Conservation (phyloP, 2,797 vertebrate species). For the Darevskia nairensis region DNA sequence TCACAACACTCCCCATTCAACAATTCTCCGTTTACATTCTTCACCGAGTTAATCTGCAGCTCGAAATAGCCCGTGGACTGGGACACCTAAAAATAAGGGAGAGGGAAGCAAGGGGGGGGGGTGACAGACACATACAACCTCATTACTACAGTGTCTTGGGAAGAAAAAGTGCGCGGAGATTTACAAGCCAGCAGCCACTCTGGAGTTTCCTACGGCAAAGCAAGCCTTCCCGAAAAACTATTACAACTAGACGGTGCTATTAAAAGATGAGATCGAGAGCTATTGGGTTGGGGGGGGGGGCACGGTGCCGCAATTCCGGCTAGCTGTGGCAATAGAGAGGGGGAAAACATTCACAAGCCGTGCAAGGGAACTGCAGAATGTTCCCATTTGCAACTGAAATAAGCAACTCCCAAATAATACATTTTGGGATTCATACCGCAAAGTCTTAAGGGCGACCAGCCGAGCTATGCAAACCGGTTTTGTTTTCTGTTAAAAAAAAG, state of each 20-base stretch:
- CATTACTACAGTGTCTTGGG: slow-evolving; percentile 59
- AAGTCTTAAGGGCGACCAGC: background rate
- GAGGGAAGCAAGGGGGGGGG: slow-evolving; percentile 33
- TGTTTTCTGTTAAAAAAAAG: background rate
- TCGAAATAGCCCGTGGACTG: slow-evolving; percentile 92
- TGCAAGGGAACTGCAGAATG: background rate
- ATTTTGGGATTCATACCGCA: no score
- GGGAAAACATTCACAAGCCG: background rate
- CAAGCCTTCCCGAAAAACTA: slow-evolving; percentile 10
- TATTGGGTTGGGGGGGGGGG: background rate
- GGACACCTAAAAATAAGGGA: slow-evolving; percentile 84
- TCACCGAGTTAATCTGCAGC: slow-evolving; percentile 90
- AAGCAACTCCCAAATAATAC: background rate
- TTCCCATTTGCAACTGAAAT: background rate
- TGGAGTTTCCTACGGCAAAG: background rate
- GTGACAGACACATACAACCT: slow-evolving; percentile 49
- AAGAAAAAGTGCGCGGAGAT: slow-evolving; percentile 2
- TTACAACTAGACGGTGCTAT: background rate
- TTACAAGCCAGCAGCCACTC: background rate
- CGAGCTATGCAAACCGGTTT: background rate
- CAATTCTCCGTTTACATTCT: slow-evolving; percentile 90
- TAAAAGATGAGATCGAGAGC: background rate
- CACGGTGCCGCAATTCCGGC: background rate
- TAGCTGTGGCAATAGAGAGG: no score
- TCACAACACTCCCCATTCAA: slow-evolving; percentile 92